Evolutionary conservation across 2,888 invertebrate genomes (phyloP), one percentile per base, ranked within the genome.

Genomic region (Lepidochitona cinerea): DNA sequence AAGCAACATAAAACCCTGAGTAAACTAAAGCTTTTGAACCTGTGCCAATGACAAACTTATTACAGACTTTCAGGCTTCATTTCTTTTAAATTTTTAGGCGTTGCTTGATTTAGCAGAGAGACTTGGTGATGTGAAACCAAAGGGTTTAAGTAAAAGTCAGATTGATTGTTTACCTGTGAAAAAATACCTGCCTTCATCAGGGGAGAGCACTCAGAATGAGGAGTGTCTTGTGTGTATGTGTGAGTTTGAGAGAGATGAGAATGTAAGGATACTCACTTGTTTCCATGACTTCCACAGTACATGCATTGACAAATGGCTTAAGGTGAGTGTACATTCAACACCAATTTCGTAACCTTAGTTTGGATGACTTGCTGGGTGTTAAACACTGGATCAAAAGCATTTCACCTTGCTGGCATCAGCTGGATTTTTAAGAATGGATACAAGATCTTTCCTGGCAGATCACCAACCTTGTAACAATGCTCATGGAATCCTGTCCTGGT

Each of bases 241-340:
- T 73, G 87, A 88, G 59, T 89, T 85, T 74, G 85, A 83, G 64
- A 76, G 79, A 3, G 84, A 85, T 5, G 87, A 89, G 35, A 71
- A 73, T 4, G 76, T 87, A 52, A 80, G 87, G 37, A 87, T 87
- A 66, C 81, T 89, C 23, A 85, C 88, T 9, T 89, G 89, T 71
- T 87, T 86, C 72, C 89, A 89, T 71, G 83, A 87, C 59, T 89
- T 86, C 76, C 89, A 89, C 72, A 73, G 83, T 32, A 68, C 71
- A 0, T 89, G 89, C 71, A 87, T 89, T 71, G 89, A 89, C 77
- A 80, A 84, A 70, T 89, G 89, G 89, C 80, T 89, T 35, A 78
- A 79, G 78, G 89, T 88, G 80, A 75, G 79, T 26, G 23, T n/a
- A n/a, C n/a, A n/a, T n/a, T n/a, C n/a, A n/a, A n/a, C n/a, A n/a